Evolutionary conservation across 2,888 invertebrate genomes (phyloP), one percentile per base, ranked within the genome.

Genomic region (Cryptus viduatorius): DNA sequence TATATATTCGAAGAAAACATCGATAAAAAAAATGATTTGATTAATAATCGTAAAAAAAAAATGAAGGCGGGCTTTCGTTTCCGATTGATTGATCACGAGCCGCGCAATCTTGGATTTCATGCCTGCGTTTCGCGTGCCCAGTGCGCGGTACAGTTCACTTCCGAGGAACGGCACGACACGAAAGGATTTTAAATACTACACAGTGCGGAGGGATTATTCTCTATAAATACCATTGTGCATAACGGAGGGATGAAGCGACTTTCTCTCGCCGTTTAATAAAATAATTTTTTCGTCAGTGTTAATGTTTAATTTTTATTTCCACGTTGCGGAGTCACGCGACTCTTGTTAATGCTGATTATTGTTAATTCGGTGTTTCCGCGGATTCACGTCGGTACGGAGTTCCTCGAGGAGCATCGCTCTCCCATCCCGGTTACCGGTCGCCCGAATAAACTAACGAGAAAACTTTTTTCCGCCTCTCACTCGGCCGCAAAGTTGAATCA

Each of bases 1-100:
- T 10, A 29, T 14, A 4, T 14, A 5, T n/a, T 14, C 24, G 2
- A 53, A 42, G 0, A 24, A 2, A 5, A 42, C 2, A 5, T 12
- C 14, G n/a, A 19, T 4, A 42, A 48, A 24, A 24, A 29, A 12
- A 4, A 24, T 44, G 8, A 8, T 46, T 53, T 7, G 37, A 44
- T 29, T 29, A 12, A 4, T 8, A 3, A 7, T n/a, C 59, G 59
- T 24, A 29, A 31, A 42, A 10, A 31, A 65, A 82, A 59, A 67
- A 78, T 73, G 82, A 82, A 78, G 50, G 37, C 67, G 46, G 78
- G 5, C 31, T 78, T 61, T 12, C 46, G 71, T 24, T 82, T 67
- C 14, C 71, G 71, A 24, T 56, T 67, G 10, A 65, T 24, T 46
- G 59, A 48, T 59, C 50, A 31, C 59, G 72, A 72, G 31, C 31